These are phyloP conservation scores for Meghimatium bilineatum DNA, from an alignment of 2,888 invertebrate species.

Conservation along the genomic window DNA sequence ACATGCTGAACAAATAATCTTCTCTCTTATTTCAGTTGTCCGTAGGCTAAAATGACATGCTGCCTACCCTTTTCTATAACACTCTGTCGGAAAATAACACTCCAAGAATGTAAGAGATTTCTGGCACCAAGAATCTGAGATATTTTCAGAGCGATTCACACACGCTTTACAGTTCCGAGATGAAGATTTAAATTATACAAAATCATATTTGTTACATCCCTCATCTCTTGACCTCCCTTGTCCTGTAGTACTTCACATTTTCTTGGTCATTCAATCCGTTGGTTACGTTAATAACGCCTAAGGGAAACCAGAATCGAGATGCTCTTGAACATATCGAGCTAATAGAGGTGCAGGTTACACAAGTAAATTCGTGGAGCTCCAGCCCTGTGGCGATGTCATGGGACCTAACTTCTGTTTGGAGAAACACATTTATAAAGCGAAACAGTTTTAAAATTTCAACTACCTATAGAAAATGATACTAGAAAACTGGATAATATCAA, in stretches of 20 bases:
- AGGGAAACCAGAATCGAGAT: background rate
- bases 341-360: background rate
- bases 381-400: background rate
- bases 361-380: constrained; percentile 18
- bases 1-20: too few relatives aligned
- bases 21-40: too few relatives aligned
- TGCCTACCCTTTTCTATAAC: too few relatives aligned
- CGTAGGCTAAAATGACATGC: too few relatives aligned
- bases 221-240: background rate
- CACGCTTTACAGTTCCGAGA: background rate
- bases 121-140: too few relatives aligned
- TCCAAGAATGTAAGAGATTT: too few relatives aligned
- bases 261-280: background rate
- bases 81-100: too few relatives aligned
- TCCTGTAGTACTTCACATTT: background rate
- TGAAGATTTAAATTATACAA: constrained; percentile 11
- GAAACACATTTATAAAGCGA: background rate
- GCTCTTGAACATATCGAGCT: background rate
- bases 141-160: background rate
- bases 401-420: background rate
- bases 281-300: background rate
- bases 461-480: too few relatives aligned
- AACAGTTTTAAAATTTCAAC: too few relatives aligned
- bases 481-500: too few relatives aligned
- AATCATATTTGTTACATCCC: constrained; percentile 24